A percentile compares a stretch with the other conserved stretches of the same genome.
Evolutionary conservation across 1,140 invertebrate genomes (phyloP).

Genomic region (Prorops nasuta): DNA sequence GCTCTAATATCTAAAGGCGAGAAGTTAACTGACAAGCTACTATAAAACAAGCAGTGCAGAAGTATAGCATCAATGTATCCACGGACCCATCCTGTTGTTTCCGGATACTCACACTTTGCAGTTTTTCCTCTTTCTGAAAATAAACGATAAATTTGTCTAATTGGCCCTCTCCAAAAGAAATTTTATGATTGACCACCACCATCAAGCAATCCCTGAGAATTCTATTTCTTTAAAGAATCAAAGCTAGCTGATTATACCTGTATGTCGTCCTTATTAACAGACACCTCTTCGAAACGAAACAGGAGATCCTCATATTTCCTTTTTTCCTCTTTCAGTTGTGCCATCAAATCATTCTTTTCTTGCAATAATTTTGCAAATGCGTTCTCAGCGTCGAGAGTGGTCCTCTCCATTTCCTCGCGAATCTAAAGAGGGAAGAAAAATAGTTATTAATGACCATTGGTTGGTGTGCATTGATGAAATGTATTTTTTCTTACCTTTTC

Average conservation of each 20-base stretch:
- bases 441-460: too few relatives aligned
- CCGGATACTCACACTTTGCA: slow-evolving; percentile 54
- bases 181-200: too few relatives aligned
- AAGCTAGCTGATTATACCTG: slow-evolving; percentile 62
- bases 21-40: too few relatives aligned
- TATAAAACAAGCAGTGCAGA: slow-evolving; percentile 47
- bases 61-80: slow-evolving; percentile 38
- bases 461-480: too few relatives aligned
- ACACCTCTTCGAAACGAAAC: slow-evolving; percentile 89
- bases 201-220: too few relatives aligned
- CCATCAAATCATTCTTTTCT: slow-evolving; percentile 66
- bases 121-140: slow-evolving; percentile 53
- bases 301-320: slow-evolving; percentile 89
- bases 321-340: slow-evolving; percentile 79
- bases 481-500: too few relatives aligned
- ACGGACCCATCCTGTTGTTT: slow-evolving; percentile 24
- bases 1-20: too few relatives aligned
- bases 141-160: slow-evolving; percentile 39
- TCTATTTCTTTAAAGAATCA: slow-evolving; percentile 4
- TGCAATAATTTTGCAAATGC: slow-evolving; percentile 60
- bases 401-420: slow-evolving; percentile 60
- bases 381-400: slow-evolving; percentile 44
- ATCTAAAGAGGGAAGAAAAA: too few relatives aligned
- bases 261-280: slow-evolving; percentile 73
- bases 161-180: too few relatives aligned